Base-by-base conservation (phyloP, 2,888 invertebrate species). In the Rotaria sp. region DNA sequence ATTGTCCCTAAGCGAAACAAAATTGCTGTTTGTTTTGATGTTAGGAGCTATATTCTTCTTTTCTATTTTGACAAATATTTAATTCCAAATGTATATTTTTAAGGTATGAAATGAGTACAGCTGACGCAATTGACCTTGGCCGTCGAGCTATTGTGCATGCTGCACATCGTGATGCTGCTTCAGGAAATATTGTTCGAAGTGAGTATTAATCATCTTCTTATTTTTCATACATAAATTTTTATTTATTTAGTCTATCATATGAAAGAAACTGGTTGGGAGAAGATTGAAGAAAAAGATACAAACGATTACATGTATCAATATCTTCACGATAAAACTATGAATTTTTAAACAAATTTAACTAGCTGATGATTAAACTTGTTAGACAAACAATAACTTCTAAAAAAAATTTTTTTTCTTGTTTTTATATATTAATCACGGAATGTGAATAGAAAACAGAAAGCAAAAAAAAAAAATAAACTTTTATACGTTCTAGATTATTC, bases 101-200 rank as follows among this genome's bases (percentile, higher is more conserved):
- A 91, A 93, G 93, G 88, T 95, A 94, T 94, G 95, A 98, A 89
- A 92, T 99, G 89, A 93, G 93, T 0, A 96, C 97, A 90, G 93
- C 94, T 88, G 96, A 96, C 89, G 99, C 99, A 2, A 95, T 95
- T 91, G 96, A 97, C 89, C 93, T 99, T 38, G 99, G 96, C 0
- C 94, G 96, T 84, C 93, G 97, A 75, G 94, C 98, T 0, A 98
- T 99, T 91, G 98, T 96, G 92, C 97, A 98, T 92, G 98, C 99
- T 85, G 98, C 99, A 0, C 95, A 95, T 92, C 94, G 99, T 90
- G 99, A 99, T 93, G 95, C 96, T 5, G 96, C 95, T 92, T 97
- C 96, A 86, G 99, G 99, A 89, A 99, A 99, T 89, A 95, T 96
- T 89, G 94, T 98, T 86, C 94, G 97, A 90, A 93, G 94, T 93